Evolutionary conservation across 37 sponge, comb jelly and placozoan species (phyloP).

Genomic region (Halichondria panicea): DNA sequence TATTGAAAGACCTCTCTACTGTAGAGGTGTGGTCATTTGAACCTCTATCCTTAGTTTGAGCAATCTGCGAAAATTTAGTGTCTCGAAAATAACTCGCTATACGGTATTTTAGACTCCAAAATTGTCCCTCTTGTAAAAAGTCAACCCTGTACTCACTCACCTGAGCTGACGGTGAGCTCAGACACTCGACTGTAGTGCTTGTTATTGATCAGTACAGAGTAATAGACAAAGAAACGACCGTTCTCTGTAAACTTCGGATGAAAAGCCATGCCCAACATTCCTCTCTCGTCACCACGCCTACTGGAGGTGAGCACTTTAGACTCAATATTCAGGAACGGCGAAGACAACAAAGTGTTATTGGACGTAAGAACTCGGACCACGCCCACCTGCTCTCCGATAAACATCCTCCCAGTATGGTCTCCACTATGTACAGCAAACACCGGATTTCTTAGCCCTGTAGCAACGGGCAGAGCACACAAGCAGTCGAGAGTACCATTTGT

Average conservation of each 20-base stretch:
- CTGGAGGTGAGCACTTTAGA: slow-evolving; percentile 15
- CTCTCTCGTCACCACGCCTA: slow-evolving; percentile 74
- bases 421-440: slow-evolving; percentile 46
- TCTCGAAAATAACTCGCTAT: no score
- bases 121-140: no score
- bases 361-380: slow-evolving; percentile 34
- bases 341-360: slow-evolving; percentile 24
- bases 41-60: no score
- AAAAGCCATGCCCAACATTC: slow-evolving; percentile 78
- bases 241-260: slow-evolving; percentile 60
- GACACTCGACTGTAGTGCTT: slow-evolving; percentile 54
- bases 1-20: neutral
- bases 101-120: no score
- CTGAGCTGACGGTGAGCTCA: slow-evolving; percentile 5
- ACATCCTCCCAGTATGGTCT: slow-evolving; percentile 67
- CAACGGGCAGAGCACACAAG: slow-evolving; percentile 63
- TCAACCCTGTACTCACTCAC: neutral
- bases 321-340: slow-evolving; percentile 69
- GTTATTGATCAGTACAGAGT: slow-evolving; percentile 13
- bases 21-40: no score
- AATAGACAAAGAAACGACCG: slow-evolving; percentile 68
- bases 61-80: no score
- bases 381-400: slow-evolving; percentile 78
- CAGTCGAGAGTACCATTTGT: slow-evolving; percentile 27
- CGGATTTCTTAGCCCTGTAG: slow-evolving; percentile 58